These are phyloP conservation scores for Gymnarchus niloticus DNA, from an alignment of 2,113 vertebrate genomes.

Conservation along the genomic window DNA sequence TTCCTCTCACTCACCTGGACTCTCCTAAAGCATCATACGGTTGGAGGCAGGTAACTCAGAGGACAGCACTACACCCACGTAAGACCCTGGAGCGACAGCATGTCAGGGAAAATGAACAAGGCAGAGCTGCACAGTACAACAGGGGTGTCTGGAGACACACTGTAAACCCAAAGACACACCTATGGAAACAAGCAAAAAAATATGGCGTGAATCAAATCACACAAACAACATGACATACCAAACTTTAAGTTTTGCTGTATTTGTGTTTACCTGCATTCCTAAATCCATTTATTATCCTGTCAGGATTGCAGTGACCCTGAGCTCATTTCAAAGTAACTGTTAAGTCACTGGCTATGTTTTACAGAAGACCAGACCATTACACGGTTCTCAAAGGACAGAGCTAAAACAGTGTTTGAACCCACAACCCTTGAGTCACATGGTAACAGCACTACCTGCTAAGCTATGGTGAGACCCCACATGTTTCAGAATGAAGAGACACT, in stretches of 20 bases:
- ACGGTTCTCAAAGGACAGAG: background rate
- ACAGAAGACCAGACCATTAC: background rate
- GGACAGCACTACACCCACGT: constrained; percentile 84
- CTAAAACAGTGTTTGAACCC: background rate
- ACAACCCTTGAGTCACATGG: too few species aligned
- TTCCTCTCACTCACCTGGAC: constrained; percentile 69
- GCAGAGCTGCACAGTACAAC: constrained; percentile 82
- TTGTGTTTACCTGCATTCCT: background rate
- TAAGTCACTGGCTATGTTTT: background rate
- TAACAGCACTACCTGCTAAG: too few species aligned
- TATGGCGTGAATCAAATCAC: background rate
- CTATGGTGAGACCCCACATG: too few species aligned
- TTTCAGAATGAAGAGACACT: background rate
- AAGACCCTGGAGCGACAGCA: constrained; percentile 72
- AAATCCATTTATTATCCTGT: background rate
- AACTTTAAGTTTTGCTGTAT: background rate
- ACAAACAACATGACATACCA: too few species aligned
- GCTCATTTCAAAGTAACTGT: background rate
- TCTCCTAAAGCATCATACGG: constrained; percentile 73
- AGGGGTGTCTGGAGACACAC: constrained; percentile 75
- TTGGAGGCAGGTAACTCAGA: constrained; percentile 74
- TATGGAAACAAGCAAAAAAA: constrained; percentile 44
- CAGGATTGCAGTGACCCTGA: background rate
- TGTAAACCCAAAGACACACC: constrained; percentile 89
- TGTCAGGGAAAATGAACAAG: constrained; percentile 90